A percentile compares a stretch with the other conserved stretches of the same genome.
Conservation (phyloP, 1,140 invertebrate genomes). For the Papilio aristodemus region DNA sequence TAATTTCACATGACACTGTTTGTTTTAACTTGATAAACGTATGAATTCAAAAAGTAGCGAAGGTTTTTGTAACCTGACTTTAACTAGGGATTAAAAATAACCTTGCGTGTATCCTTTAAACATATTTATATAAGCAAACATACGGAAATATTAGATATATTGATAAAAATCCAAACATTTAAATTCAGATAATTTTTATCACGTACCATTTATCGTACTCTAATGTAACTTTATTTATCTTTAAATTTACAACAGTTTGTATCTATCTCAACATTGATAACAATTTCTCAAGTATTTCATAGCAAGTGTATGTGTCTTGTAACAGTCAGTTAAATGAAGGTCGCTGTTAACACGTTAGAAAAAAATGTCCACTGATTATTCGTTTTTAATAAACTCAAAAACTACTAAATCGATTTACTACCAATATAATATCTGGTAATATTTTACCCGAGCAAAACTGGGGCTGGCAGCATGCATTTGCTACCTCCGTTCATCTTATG, state of each 20-base stretch:
- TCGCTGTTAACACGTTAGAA: background rate
- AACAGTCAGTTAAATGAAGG: slow-evolving; percentile 2
- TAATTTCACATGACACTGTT: no score
- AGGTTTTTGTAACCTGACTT: no score
- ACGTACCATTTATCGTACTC: slow-evolving; percentile 1
- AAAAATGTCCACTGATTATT: background rate
- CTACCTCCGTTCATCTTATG: no score
- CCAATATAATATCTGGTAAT: no score
- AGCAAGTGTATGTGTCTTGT: slow-evolving; percentile 8
- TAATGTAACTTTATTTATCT: slow-evolving; percentile 28
- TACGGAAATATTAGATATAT: background rate
- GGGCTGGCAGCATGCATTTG: no score
- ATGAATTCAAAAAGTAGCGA: no score
- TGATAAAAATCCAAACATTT: background rate
- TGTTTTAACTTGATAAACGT: no score
- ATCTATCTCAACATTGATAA: slow-evolving; percentile 13
- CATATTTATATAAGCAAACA: background rate
- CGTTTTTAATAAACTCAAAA: no score
- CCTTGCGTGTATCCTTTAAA: no score
- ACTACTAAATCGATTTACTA: no score
- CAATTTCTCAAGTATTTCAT: slow-evolving; percentile 26
- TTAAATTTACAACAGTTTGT: slow-evolving; percentile 25
- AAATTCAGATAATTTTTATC: slow-evolving; percentile 14
- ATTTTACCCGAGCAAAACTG: no score
- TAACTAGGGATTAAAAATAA: no score